Base-by-base conservation (phyloP, 2,888 invertebrate species). In the Caenorhabditis sp. region DNA sequence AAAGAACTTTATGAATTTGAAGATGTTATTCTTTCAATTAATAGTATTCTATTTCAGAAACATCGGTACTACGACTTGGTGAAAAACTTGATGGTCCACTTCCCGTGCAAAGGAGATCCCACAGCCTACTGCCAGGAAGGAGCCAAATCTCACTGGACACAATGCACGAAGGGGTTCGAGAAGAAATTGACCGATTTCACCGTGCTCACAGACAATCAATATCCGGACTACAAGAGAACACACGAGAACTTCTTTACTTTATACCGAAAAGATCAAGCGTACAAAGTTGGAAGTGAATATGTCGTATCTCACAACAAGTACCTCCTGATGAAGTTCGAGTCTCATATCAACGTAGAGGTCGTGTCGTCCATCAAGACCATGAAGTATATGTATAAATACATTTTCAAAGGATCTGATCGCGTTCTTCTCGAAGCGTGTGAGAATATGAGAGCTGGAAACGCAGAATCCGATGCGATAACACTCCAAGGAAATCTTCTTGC, bases 381-480 rank as follows among this genome's bases (percentile, higher is more conserved):
- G 24, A 80, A 80, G n/a, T 73, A 80, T 26, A 73, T 80, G 14
- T 80, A 66, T 28, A 80, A 80, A 26, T 80, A 80, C n/a, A 68
- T 70, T 38, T 56, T 54, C 26, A 69, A 81, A 61, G 74, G 80
- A 14, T 56, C 59, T 2, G 80, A 74, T 19, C 80, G 74, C 10
- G 80, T 69, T 6, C 47, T 81, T 10, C 59, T 69, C n/a, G 68
- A 73, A 31, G 61, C 66, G 1, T 49, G 19, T 2, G 51, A 68
- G 14, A 68, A 19, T 3, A 22, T 41, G 10, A 19, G 6, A 4
- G 10, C 10, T 10, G 61, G 22, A 24, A 22, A 10, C 2, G 2
- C 12, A 6, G 61, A 38, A 0, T 16, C 61, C 19, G 22, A 22
- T 8, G 16, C 41, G 0, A 58, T 70, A 58, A 58, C 31, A 2